Evolutionary conservation across 2,113 vertebrate genomes (phyloP).

Genomic region (Archilochus colubris): DNA sequence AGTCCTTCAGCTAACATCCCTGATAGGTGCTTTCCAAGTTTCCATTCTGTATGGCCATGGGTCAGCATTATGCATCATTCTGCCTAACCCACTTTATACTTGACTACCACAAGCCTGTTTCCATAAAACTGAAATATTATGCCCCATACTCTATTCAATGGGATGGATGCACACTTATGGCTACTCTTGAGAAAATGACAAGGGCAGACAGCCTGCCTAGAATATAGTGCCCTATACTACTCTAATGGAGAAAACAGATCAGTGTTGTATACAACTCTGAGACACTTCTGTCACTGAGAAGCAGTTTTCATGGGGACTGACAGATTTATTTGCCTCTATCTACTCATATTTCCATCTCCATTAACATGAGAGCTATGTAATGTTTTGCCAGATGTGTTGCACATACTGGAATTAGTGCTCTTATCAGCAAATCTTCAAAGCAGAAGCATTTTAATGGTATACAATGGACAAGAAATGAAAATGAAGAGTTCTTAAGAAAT

Average conservation of each 20-base stretch:
- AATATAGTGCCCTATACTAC: not conserved
- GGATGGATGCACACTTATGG: not conserved
- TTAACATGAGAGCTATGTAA: not conserved
- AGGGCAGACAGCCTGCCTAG: not conserved
- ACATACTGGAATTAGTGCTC: not conserved
- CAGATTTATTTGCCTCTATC: not conserved
- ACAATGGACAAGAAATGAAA: not conserved
- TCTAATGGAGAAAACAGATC: not conserved
- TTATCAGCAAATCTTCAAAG: not conserved
- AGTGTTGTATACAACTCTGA: not conserved
- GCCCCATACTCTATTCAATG: not conserved
- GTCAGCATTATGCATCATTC: not conserved
- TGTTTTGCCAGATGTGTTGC: not conserved
- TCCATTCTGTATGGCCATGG: not conserved
- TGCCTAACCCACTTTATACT: not conserved
- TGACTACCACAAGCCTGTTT: not conserved
- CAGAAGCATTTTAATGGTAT: not conserved
- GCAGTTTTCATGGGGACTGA: not conserved
- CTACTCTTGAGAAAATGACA: not conserved
- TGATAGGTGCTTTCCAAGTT: not conserved
- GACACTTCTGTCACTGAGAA: not conserved
- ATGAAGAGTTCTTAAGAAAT: not conserved
- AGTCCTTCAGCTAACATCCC: not conserved
- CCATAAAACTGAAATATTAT: constrained; percentile 26
- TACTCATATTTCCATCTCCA: not conserved